These are phyloP conservation scores for Dendrocincla tyrannina DNA, from an alignment of 2,797 vertebrate genomes.

Conservation along the genomic window DNA sequence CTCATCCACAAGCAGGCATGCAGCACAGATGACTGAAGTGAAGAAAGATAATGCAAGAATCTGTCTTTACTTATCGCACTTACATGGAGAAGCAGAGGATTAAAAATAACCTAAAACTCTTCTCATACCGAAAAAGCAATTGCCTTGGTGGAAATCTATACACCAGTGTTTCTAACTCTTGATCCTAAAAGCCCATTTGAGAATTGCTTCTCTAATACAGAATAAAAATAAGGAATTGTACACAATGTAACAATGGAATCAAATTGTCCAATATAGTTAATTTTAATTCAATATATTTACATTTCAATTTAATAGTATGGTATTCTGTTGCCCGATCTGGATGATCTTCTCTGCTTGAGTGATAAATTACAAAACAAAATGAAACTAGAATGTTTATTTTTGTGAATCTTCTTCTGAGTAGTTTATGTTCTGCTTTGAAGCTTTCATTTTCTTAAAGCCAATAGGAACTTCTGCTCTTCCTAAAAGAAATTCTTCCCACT, in stretches of 20 bases:
- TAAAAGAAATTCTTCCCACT: conserved; percentile 88
- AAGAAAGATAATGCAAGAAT: conserved; percentile 20
- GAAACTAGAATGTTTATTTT: conserved; percentile 49
- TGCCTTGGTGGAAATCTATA: background rate
- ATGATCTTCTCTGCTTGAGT: background rate
- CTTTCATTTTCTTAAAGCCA: conserved; percentile 55
- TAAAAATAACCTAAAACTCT: conserved; percentile 38
- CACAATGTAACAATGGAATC: background rate
- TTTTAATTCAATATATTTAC: background rate
- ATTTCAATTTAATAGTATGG: background rate
- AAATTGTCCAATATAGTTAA: background rate
- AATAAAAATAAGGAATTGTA: background rate
- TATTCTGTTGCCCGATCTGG: background rate
- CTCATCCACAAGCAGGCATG: background rate
- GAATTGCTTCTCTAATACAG: background rate
- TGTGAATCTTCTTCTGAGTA: conserved; percentile 38
- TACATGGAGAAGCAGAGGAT: background rate
- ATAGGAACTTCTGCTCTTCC: conserved; percentile 80
- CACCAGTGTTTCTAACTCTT: background rate
- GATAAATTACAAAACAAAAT: conserved; percentile 53
- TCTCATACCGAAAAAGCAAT: background rate
- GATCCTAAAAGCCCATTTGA: background rate
- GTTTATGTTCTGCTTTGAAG: conserved; percentile 57
- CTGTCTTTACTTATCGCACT: background rate
- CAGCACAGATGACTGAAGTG: conserved; percentile 14